These are phyloP conservation scores for Drosophila neocordata DNA, from an alignment of 1,140 invertebrate species.

Conservation along the genomic window DNA sequence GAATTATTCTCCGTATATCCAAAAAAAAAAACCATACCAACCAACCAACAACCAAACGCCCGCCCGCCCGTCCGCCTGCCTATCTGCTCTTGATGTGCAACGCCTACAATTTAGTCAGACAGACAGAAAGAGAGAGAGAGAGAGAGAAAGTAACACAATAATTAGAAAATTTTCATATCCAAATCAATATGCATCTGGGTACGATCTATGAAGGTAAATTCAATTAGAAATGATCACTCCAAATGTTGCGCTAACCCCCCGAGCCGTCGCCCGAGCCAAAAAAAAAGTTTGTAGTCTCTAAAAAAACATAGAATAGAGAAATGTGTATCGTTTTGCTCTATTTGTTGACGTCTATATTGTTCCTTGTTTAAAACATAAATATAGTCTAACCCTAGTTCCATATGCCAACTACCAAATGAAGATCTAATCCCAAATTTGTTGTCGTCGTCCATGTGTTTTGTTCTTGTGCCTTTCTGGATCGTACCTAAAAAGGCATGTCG, in stretches of 20 bases:
- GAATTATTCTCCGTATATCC: constrained; percentile 29
- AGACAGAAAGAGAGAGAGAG: constrained; percentile 29
- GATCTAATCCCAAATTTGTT: constrained; percentile 48
- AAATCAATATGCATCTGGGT: constrained; percentile 68
- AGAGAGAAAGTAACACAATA: constrained; percentile 2
- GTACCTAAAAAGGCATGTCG: constrained; percentile 79
- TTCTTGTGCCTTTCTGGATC: constrained; percentile 80
- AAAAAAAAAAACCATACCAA: not conserved
- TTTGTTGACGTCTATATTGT: constrained; percentile 30
- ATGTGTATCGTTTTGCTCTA: constrained; percentile 38
- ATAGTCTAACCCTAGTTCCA: constrained; percentile 33
- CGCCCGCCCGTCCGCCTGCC: constrained; percentile 57
- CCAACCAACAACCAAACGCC: constrained; percentile 27
- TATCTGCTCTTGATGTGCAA: constrained; percentile 65
- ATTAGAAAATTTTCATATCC: constrained; percentile 46
- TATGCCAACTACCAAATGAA: constrained; percentile 14
- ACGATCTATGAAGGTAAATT: constrained; percentile 83
- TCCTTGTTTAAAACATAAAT: constrained; percentile 12
- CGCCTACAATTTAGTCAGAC: constrained; percentile 44
- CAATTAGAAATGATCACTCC: constrained; percentile 55
- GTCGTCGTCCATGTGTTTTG: constrained; percentile 46
- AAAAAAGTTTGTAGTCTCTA: constrained; percentile 72
- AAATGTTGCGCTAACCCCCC: constrained; percentile 75
- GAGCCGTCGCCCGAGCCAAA: constrained; percentile 64
- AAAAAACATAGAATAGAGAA: constrained; percentile 40